These are phyloP conservation scores for Eudasyphora cyanicolor DNA, from an alignment of 2,888 invertebrate species.

Conservation along the genomic window DNA sequence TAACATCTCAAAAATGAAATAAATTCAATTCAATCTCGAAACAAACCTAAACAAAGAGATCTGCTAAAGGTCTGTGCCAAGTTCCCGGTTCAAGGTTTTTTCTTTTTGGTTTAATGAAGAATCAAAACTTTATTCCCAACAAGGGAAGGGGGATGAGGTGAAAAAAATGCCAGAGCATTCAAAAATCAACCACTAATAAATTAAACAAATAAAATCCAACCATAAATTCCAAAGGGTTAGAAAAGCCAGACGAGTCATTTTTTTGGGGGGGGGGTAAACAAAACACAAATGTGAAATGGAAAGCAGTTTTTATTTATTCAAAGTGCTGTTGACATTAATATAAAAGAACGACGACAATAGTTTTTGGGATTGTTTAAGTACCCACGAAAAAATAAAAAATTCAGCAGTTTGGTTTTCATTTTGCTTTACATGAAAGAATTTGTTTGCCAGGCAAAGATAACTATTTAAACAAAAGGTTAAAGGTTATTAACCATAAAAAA, in stretches of 20 bases:
- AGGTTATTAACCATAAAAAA: constrained; percentile 16
- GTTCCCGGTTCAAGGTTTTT: neutral
- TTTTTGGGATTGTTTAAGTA: neutral
- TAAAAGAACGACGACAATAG: constrained; percentile 16
- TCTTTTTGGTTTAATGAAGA: neutral
- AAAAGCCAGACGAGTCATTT: neutral
- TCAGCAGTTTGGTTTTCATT: neutral
- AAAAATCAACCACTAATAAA: constrained; percentile 48
- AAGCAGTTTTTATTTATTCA: neutral
- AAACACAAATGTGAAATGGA: constrained; percentile 21
- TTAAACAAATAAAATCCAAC: constrained; percentile 19
- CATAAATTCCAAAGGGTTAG: neutral
- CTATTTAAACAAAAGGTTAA: constrained; percentile 18
- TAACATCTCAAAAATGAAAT: constrained; percentile 8
- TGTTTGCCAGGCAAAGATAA: neutral
- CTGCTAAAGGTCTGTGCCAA: neutral
- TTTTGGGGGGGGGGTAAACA: neutral
- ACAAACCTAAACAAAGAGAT: neutral
- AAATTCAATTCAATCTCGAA: neutral
- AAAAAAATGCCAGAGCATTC: neutral
- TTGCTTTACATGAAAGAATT: neutral
- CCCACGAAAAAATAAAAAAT: neutral
- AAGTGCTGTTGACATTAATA: constrained; percentile 45
- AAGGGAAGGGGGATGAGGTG: too few relatives aligned
- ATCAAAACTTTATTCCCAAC: neutral